Evolutionary conservation across 2,797 vertebrate species (phyloP).

Genomic region (Pagetopsis macropterus): DNA sequence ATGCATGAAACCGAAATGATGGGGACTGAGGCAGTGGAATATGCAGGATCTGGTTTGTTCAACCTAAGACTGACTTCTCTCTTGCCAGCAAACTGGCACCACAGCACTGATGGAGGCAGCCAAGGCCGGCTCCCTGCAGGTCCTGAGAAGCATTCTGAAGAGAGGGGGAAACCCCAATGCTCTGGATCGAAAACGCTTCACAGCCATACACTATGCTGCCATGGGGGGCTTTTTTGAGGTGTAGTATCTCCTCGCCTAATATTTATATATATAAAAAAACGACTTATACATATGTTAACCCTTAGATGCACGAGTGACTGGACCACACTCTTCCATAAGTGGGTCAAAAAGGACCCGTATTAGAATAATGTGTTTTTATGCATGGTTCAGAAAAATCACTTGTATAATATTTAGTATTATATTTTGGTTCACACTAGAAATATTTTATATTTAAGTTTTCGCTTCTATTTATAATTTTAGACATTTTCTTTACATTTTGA

Average conservation of each 20-base stretch:
- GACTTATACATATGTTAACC: neutral
- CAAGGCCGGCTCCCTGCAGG: slow-evolving; percentile 80
- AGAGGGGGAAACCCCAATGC: slow-evolving; percentile 86
- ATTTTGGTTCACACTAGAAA: no score
- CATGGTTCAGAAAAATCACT: no score
- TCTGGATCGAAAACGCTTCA: slow-evolving; percentile 82
- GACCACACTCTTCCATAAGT: no score
- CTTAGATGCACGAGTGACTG: no score
- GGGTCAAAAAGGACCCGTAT: no score
- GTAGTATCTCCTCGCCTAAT: neutral
- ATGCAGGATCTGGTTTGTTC: neutral
- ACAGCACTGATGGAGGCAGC: slow-evolving; percentile 92
- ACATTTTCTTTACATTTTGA: no score
- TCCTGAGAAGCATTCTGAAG: slow-evolving; percentile 87
- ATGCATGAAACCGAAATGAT: neutral
- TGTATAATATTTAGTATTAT: no score
- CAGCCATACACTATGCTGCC: slow-evolving; percentile 91
- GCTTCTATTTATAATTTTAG: no score
- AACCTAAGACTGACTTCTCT: neutral
- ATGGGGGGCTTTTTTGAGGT: slow-evolving; percentile 93
- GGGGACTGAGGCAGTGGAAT: neutral
- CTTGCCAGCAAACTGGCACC: slow-evolving; percentile 85
- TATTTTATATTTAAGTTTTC: no score
- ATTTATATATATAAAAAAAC: neutral
- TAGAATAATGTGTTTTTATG: no score